Evolutionary conservation across 2,888 invertebrate species (phyloP).

Genomic region (Sesia bembeciformis): DNA sequence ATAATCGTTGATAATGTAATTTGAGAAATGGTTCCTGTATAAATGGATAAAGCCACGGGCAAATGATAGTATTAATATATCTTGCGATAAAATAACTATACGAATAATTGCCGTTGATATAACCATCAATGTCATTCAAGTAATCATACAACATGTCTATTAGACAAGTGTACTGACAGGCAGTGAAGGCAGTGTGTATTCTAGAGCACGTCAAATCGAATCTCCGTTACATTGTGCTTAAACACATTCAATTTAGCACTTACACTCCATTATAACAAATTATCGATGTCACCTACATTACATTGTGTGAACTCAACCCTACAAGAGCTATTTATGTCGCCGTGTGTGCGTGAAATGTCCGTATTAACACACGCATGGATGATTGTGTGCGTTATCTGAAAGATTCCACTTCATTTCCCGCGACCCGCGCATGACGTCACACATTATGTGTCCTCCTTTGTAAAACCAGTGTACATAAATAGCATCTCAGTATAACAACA

Average conservation of each 20-base stretch:
- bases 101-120: no score
- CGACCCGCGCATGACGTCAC: conserved; percentile 63
- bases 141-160: no score
- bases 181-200: no score
- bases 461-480: not conserved
- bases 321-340: conserved; percentile 22
- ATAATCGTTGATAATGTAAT: no score
- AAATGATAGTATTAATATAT: no score
- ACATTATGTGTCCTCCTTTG: conserved; percentile 25
- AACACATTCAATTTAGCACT: conserved; percentile 58
- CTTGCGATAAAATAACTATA: no score
- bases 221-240: conserved; percentile 30
- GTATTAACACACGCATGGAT: conserved; percentile 15
- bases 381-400: conserved; percentile 67
- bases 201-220: conserved; percentile 28
- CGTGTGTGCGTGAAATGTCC: conserved; percentile 12
- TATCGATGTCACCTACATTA: conserved; percentile 68
- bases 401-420: conserved; percentile 73
- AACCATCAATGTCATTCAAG: no score
- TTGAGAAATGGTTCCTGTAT: no score
- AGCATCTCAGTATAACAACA: no score
- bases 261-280: conserved; percentile 62
- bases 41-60: no score
- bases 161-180: no score
- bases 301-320: conserved; percentile 51